These are phyloP conservation scores for Drosophila sucinea DNA, from an alignment of 1,140 invertebrate species.

Conservation along the genomic window DNA sequence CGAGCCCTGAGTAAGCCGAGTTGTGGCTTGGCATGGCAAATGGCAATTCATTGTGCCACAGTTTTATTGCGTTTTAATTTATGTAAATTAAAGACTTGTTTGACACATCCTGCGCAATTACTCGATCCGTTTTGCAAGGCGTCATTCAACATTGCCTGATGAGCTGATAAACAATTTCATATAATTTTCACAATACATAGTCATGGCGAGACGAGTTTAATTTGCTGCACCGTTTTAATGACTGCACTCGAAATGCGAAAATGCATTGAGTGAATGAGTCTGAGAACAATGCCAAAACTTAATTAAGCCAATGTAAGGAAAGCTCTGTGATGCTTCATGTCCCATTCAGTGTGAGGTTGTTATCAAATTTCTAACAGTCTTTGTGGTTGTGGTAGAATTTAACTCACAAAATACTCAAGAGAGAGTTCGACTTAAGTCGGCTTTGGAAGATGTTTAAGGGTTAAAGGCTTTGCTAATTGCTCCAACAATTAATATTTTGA, in stretches of 20 bases:
- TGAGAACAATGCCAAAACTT: not conserved
- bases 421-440: too few relatives aligned
- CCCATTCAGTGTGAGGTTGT: not conserved
- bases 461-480: too few relatives aligned
- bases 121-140: not conserved
- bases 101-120: constrained; percentile 34
- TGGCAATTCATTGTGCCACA: constrained; percentile 56
- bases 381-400: not conserved
- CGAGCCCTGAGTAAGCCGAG: too few relatives aligned
- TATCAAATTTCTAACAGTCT: not conserved
- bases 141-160: not conserved
- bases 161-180: not conserved
- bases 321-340: not conserved
- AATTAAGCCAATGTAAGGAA: not conserved
- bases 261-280: not conserved
- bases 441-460: too few relatives aligned
- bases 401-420: too few relatives aligned
- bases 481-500: too few relatives aligned
- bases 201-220: constrained; percentile 2
- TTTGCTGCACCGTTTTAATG: constrained; percentile 2
- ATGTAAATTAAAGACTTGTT: constrained; percentile 55
- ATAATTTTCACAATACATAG: not conserved
- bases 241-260: not conserved
- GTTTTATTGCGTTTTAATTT: constrained; percentile 63
- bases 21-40: constrained; percentile 31